phyloP scores from a whole-genome alignment of 2,797 vertebrate genomes.

The Psittacula echo region DNA sequence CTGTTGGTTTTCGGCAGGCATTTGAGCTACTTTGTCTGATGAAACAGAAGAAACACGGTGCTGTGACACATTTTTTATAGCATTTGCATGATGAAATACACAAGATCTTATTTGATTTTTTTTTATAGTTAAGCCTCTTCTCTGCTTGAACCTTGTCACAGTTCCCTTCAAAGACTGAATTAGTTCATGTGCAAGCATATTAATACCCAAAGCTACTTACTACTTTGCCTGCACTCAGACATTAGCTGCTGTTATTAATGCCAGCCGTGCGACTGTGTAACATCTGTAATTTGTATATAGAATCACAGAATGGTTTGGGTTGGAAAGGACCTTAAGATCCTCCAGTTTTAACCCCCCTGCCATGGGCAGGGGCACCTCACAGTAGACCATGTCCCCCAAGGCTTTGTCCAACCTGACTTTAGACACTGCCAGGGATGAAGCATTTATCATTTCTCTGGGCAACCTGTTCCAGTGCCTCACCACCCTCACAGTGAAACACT shows the following conservation, averaged over 20 bases:
- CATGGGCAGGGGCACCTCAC: background rate
- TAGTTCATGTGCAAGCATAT: background rate
- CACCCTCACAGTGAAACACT: background rate
- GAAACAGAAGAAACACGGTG: background rate
- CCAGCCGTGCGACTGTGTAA: background rate
- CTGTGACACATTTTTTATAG: background rate
- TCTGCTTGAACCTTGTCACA: background rate
- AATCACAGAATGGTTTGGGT: background rate
- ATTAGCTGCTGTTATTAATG: background rate
- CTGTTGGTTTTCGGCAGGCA: background rate
- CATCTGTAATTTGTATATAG: background rate
- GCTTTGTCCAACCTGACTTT: background rate
- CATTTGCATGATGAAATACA: background rate
- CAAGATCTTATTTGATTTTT: background rate
- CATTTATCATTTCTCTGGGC: background rate
- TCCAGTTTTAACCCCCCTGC: background rate
- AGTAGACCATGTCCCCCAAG: background rate
- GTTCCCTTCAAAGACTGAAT: background rate
- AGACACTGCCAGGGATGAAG: background rate
- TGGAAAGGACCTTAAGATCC: background rate
- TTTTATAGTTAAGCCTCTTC: background rate
- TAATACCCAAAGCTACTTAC: background rate
- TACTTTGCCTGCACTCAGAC: background rate
- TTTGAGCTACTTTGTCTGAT: background rate
- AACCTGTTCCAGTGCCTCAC: background rate